phyloP scores from a whole-genome alignment of 1,140 invertebrate species.

The Daktulosphaira vitifoliae region DNA sequence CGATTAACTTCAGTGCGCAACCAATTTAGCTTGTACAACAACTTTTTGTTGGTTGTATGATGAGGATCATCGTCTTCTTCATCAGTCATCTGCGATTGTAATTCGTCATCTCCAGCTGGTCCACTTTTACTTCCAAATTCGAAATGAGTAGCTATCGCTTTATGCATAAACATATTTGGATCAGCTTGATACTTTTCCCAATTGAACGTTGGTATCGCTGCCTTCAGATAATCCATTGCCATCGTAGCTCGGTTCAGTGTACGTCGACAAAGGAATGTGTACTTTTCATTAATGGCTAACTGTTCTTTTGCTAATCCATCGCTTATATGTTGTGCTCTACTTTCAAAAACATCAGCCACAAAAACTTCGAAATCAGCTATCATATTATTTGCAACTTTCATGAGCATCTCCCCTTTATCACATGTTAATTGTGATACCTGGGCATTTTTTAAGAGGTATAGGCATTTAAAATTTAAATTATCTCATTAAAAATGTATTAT shows the following conservation, averaged over 20 bases:
- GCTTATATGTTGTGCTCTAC: slow-evolving; percentile 11
- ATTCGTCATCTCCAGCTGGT: no score
- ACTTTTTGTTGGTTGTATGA: background rate
- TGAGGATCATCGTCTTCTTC: background rate
- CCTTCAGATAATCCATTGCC: background rate
- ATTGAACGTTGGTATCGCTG: background rate
- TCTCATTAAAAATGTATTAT: no score
- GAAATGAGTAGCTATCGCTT: background rate
- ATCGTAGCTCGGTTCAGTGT: slow-evolving; percentile 10
- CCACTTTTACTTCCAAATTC: background rate
- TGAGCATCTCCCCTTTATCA: background rate
- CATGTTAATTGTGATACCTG: slow-evolving; percentile 15
- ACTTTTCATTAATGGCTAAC: background rate
- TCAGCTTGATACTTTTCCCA: slow-evolving; percentile 10
- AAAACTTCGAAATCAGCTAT: slow-evolving; percentile 6
- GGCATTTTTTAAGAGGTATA: background rate
- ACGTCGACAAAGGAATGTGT: background rate
- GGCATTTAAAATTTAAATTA: no score
- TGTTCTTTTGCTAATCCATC: slow-evolving; percentile 21
- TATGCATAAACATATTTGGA: background rate
- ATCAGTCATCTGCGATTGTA: background rate
- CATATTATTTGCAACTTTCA: background rate
- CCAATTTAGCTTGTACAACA: slow-evolving; percentile 7
- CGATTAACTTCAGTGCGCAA: slow-evolving; percentile 1
- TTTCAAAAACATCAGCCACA: slow-evolving; percentile 6